These are phyloP conservation scores for Scopus umbretta DNA, from an alignment of 2,113 vertebrate genomes.

Conservation along the genomic window DNA sequence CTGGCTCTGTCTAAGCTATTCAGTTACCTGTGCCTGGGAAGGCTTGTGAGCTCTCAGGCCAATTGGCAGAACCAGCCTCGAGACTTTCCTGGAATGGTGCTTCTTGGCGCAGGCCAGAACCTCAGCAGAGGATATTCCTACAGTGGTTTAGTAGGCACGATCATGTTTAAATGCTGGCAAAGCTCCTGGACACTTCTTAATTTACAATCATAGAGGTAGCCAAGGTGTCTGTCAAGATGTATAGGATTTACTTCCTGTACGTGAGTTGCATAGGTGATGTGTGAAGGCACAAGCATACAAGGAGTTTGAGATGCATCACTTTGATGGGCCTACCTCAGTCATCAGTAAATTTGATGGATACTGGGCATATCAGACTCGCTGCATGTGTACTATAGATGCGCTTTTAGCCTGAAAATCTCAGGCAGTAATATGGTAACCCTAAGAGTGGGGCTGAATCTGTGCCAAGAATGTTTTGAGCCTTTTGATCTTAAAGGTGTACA, in stretches of 20 bases:
- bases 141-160: background rate
- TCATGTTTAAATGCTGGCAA: background rate
- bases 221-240: background rate
- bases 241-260: background rate
- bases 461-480: background rate
- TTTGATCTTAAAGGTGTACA: background rate
- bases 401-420: background rate
- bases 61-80: background rate
- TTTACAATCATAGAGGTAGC: background rate
- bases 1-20: background rate
- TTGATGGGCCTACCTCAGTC: background rate
- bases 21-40: background rate
- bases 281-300: background rate
- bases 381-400: fast-evolving
- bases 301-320: background rate
- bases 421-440: background rate
- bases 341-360: background rate
- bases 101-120: background rate
- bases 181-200: background rate
- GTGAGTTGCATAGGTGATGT: fast-evolving
- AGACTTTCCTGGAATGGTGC: background rate
- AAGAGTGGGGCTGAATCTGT: background rate
- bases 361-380: background rate
- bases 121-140: background rate
- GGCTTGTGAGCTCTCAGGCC: background rate